phyloP scores from a whole-genome alignment of 2,888 invertebrate species.

The Coremacera marginata region DNA sequence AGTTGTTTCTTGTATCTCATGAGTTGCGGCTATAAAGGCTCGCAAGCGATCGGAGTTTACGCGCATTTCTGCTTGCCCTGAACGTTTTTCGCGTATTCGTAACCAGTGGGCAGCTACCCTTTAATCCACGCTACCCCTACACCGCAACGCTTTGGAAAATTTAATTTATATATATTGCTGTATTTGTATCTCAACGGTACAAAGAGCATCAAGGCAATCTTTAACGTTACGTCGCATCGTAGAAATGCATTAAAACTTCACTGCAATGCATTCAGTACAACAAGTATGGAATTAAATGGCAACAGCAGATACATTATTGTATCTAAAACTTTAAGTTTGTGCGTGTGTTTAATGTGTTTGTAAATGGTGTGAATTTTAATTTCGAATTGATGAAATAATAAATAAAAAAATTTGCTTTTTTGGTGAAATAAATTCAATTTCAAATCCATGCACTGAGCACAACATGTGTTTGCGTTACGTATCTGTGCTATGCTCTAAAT shows the following conservation, averaged over 20 bases:
- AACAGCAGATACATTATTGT: slow-evolving; percentile 8
- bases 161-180: neutral
- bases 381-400: neutral
- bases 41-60: neutral
- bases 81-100: neutral
- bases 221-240: neutral
- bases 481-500: slow-evolving; percentile 11
- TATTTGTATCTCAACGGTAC: neutral
- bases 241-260: slow-evolving; percentile 23
- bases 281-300: neutral
- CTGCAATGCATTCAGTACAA: neutral
- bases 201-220: neutral
- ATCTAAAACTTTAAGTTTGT: neutral
- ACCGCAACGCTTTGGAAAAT: neutral
- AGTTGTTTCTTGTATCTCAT: neutral
- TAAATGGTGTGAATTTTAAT: neutral
- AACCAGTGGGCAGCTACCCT: neutral
- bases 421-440: neutral
- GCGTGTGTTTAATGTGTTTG: neutral
- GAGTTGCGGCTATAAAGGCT: neutral
- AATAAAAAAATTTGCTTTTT: neutral
- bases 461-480: neutral
- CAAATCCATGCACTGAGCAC: neutral
- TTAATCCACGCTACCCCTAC: neutral
- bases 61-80: neutral